Conservation (phyloP, 1,140 invertebrate species). For the Apis mellifera region Amel_HAv3.1 CM009932.2:9525501-9526000, state of each 20-base stretch:
- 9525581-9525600: constrained; percentile 7
- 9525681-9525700: constrained; percentile 7
- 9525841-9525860: constrained; percentile 33
- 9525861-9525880: constrained; percentile 38
- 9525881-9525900: constrained; percentile 32
- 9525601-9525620: constrained; percentile 12
- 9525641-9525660: constrained; percentile 22
- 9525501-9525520: constrained; percentile 13
- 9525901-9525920: constrained; percentile 20
- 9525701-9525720: constrained; percentile 27
- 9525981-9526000: neutral
- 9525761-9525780: constrained; percentile 6
- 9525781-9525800: constrained; percentile 14
- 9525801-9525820: constrained; percentile 37
- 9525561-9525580: neutral
- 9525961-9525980: constrained; percentile 18
- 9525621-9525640: constrained; percentile 8
- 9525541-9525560: constrained; percentile 19
- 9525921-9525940: constrained; percentile 1
- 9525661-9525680: constrained; percentile 37
- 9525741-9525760: constrained; percentile 37
- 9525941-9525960: constrained; percentile 19
- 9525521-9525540: constrained; percentile 25
- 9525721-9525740: constrained; percentile 27
- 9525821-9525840: constrained; percentile 24